A percentile compares a stretch with the other conserved stretches of the same genome.
phyloP scores from a whole-genome alignment of 35 echinoderm and acorn worm genomes.

The Amphiura filiformis region DNA sequence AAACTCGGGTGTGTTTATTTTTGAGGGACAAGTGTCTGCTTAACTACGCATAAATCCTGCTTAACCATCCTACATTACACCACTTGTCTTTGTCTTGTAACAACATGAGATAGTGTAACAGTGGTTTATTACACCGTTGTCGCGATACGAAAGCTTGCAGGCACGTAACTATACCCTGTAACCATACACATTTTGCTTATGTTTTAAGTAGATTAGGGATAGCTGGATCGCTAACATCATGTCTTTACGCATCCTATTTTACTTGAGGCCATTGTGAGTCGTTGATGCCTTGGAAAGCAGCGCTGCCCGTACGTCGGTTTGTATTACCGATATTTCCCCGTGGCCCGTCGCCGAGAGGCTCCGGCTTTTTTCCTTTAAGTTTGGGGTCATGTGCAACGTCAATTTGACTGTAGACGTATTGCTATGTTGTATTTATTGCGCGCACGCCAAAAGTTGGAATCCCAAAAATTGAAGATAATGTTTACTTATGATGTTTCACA shows the following conservation, averaged over 20 bases:
- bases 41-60: background rate
- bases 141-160: background rate
- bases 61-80: background rate
- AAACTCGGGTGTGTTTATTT: background rate
- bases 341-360: background rate
- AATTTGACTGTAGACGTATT: background rate
- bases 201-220: background rate
- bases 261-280: background rate
- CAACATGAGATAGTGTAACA: background rate
- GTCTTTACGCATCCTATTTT: background rate
- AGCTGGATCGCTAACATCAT: background rate
- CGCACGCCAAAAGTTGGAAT: no score
- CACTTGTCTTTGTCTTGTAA: background rate
- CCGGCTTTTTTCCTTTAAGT: background rate
- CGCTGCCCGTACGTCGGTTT: background rate
- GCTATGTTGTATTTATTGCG: no score
- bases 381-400: background rate
- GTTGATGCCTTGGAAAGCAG: background rate
- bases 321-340: background rate
- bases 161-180: slow-evolving; percentile 8
- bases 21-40: background rate
- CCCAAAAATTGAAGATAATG: no score
- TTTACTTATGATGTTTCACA: no score
- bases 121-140: background rate
- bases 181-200: slow-evolving; percentile 7